Evolutionary conservation across 2,113 vertebrate genomes (phyloP).

Genomic region (Gymnarchus niloticus): DNA sequence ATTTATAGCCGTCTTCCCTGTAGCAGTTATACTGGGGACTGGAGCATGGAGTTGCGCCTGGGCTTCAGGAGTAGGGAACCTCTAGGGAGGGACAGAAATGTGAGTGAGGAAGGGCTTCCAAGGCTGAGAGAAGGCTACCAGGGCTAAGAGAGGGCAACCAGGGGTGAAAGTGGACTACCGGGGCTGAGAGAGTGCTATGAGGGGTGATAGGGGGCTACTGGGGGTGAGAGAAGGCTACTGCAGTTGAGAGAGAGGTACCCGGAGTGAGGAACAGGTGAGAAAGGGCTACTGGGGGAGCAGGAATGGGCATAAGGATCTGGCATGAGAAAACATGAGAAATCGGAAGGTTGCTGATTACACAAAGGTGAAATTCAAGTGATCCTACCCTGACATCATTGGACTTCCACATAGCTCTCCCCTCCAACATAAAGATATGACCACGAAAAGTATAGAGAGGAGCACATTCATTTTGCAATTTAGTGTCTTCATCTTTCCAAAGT

Average conservation of each 20-base stretch:
- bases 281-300: not conserved
- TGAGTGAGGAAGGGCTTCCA: too few species aligned
- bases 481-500: too few species aligned
- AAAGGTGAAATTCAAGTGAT: too few species aligned
- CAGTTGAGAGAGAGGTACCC: not conserved
- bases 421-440: too few species aligned
- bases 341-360: too few species aligned
- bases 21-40: not conserved
- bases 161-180: too few species aligned
- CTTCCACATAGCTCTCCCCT: not conserved
- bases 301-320: not conserved
- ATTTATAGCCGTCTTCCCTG: not conserved
- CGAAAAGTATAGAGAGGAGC: not conserved
- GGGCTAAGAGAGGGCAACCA: too few species aligned
- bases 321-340: not conserved
- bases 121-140: too few species aligned
- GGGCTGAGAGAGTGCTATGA: too few species aligned
- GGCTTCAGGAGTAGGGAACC: too few species aligned
- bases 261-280: not conserved
- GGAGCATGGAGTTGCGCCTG: too few species aligned
- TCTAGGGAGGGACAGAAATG: too few species aligned
- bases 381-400: not conserved
- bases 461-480: not conserved
- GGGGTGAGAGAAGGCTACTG: not conserved
- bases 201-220: not conserved